phyloP scores from a whole-genome alignment of 1,140 invertebrate species.

The Goniozus legneri region DNA sequence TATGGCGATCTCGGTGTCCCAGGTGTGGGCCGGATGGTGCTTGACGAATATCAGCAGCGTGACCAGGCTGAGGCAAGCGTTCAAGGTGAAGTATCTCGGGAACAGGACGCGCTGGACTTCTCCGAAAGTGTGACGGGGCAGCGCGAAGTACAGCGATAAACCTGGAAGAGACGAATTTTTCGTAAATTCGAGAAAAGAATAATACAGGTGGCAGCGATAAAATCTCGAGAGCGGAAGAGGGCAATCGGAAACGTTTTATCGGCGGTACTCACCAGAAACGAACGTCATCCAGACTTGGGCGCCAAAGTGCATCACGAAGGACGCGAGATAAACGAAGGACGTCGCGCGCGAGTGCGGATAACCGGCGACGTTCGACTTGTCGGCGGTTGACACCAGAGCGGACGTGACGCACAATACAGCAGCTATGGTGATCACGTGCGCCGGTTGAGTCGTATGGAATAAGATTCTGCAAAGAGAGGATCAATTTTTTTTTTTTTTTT shows the following conservation, averaged over 20 bases:
- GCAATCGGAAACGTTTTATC: no score
- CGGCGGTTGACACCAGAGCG: slow-evolving; percentile 54
- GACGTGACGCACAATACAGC: slow-evolving; percentile 63
- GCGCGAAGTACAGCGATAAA: slow-evolving; percentile 75
- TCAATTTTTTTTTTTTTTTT: no score
- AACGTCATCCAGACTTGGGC: slow-evolving; percentile 88
- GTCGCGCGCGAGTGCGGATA: slow-evolving; percentile 46
- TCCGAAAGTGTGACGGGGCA: slow-evolving; percentile 78
- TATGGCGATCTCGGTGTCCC: slow-evolving; percentile 46
- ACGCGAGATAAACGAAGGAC: slow-evolving; percentile 66
- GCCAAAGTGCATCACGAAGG: slow-evolving; percentile 75
- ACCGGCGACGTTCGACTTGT: slow-evolving; percentile 39
- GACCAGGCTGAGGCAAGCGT: slow-evolving; percentile 68
- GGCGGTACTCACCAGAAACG: slow-evolving; percentile 64
- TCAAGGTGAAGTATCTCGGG: slow-evolving; percentile 78
- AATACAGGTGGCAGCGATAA: no score
- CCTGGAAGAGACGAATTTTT: slow-evolving; percentile 59
- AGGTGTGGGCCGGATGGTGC: slow-evolving; percentile 50
- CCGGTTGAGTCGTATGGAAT: slow-evolving; percentile 69
- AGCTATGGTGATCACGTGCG: slow-evolving; percentile 66
- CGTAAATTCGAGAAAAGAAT: no score
- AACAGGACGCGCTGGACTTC: slow-evolving; percentile 81
- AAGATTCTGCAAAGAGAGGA: slow-evolving; percentile 62
- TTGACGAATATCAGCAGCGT: slow-evolving; percentile 68
- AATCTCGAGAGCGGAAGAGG: no score